phyloP scores from a whole-genome alignment of 2,888 invertebrate species.

The Nymphalis polychloros region DNA sequence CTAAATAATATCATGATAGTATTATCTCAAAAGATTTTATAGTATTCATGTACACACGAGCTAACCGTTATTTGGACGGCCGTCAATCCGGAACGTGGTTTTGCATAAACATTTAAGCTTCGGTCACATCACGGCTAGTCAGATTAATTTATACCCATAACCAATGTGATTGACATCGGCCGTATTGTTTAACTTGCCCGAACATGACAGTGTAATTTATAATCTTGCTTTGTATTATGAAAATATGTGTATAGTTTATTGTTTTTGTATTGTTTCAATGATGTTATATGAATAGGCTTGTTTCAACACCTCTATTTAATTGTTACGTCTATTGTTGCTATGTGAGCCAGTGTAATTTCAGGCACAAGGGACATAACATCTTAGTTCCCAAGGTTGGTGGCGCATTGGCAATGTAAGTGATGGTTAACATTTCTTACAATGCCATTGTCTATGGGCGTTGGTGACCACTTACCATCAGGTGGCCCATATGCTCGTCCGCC shows the following conservation, averaged over 20 bases:
- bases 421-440: too few relatives aligned
- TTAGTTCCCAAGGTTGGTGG: too few relatives aligned
- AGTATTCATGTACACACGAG: conserved; percentile 29
- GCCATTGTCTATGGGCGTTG: too few relatives aligned
- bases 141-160: conserved; percentile 39
- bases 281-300: not conserved
- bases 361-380: too few relatives aligned
- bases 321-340: too few relatives aligned
- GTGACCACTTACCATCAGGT: too few relatives aligned
- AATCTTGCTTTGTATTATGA: conserved; percentile 8
- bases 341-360: too few relatives aligned
- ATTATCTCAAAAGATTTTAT: conserved; percentile 25
- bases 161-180: conserved; percentile 39
- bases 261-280: conserved; percentile 5
- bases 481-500: too few relatives aligned
- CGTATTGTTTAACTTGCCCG: conserved; percentile 29
- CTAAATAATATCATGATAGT: not conserved
- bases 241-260: conserved; percentile 10
- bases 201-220: conserved; percentile 31
- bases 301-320: not conserved
- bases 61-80: conserved; percentile 35
- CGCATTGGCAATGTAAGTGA: too few relatives aligned
- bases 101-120: conserved; percentile 62
- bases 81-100: conserved; percentile 44
- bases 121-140: conserved; percentile 34